A percentile compares a stretch with the other conserved stretches of the same genome.
phyloP scores from a whole-genome alignment of 2,888 invertebrate species.

The Sthenelais limicola region DNA sequence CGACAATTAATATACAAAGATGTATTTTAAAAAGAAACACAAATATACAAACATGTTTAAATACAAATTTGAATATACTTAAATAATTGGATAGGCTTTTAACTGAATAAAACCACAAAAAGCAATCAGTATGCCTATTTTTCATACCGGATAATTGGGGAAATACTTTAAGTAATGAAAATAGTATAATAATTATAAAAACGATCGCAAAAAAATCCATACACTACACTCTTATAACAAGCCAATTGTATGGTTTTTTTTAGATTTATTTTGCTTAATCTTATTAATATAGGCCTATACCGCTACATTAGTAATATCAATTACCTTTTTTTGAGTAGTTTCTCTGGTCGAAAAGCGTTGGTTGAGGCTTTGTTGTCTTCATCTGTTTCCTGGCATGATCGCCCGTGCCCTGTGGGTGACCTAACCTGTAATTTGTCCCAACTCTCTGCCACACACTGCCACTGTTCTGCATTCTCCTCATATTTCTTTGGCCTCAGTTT shows the following conservation, averaged over 20 bases:
- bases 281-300: background rate
- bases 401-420: conserved; percentile 2
- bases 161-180: background rate
- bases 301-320: too few species aligned
- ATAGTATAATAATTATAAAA: background rate
- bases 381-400: too few species aligned
- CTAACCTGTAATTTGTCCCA: conserved; percentile 56
- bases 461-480: conserved; percentile 49
- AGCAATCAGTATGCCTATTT: background rate
- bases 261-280: too few species aligned
- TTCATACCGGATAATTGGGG: background rate
- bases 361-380: too few species aligned
- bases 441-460: conserved; percentile 54
- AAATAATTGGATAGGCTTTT: conserved; percentile 33
- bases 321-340: too few species aligned
- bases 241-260: too few species aligned
- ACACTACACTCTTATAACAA: too few species aligned
- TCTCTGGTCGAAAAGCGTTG: too few species aligned
- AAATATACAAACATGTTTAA: conserved; percentile 9
- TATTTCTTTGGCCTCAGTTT: conserved; percentile 51
- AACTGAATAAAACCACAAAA: conserved; percentile 26
- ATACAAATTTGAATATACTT: conserved; percentile 37
- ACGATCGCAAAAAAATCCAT: too few species aligned
- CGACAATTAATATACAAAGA: too few species aligned
- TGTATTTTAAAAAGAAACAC: too few species aligned